Evolutionary conservation across 2,888 invertebrate species (phyloP).

Genomic region (Nephrotoma flavescens): DNA sequence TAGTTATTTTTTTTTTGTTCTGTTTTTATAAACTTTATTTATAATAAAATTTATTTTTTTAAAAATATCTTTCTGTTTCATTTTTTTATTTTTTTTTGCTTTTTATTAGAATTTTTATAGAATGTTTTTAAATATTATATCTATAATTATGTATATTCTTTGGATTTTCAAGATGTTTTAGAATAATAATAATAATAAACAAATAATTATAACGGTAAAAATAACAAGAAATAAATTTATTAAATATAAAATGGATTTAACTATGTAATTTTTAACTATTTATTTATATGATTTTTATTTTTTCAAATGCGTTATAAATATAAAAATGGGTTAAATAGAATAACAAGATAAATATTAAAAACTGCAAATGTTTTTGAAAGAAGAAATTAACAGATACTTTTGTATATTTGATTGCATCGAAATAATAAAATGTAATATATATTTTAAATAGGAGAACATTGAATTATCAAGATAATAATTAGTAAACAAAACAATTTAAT

Average conservation of each 20-base stretch:
- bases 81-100: not conserved
- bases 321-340: not conserved
- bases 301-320: not conserved
- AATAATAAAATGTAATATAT: not conserved
- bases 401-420: not conserved
- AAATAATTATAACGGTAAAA: not conserved
- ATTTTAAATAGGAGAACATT: not conserved
- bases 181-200: not conserved
- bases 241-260: not conserved
- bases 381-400: not conserved
- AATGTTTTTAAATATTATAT: not conserved
- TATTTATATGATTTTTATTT: not conserved
- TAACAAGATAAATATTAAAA: not conserved
- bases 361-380: not conserved
- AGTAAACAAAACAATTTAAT: conserved; percentile 1
- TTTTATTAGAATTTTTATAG: not conserved
- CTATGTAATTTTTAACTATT: not conserved
- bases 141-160: not conserved
- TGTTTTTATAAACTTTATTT: conserved; percentile 8
- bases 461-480: not conserved
- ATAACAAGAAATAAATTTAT: not conserved
- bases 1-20: conserved; percentile 5
- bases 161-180: not conserved
- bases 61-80: conserved; percentile 6
- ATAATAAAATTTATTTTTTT: conserved; percentile 9